Conservation (phyloP, 2,113 vertebrate genomes). For the Pygoscelis adeliae region DNA sequence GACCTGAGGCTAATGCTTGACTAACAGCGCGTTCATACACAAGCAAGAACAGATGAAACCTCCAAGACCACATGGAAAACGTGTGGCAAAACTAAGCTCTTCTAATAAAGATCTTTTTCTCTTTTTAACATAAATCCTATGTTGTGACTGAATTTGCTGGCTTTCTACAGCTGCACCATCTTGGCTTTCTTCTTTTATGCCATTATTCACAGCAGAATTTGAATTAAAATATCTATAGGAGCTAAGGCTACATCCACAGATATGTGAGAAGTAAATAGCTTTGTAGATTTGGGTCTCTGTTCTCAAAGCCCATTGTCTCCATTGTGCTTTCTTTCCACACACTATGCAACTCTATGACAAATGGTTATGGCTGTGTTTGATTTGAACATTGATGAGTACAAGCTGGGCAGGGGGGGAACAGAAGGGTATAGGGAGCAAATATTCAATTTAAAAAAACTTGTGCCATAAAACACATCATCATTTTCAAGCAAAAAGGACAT, state of each 20-base stretch:
- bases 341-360: neutral
- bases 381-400: slow-evolving; percentile 2
- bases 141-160: neutral
- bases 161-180: neutral
- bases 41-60: neutral
- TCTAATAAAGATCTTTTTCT: neutral
- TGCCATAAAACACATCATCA: slow-evolving; percentile 49
- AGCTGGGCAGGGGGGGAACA: neutral
- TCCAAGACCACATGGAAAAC: neutral
- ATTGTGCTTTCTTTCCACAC: neutral
- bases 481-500: slow-evolving; percentile 70
- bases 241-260: neutral
- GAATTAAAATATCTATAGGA: neutral
- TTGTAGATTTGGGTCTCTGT: neutral
- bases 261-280: neutral
- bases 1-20: neutral
- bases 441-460: slow-evolving; percentile 48
- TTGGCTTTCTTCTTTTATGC: neutral
- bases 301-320: neutral
- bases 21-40: fast-evolving
- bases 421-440: slow-evolving; percentile 42
- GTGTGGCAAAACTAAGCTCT: neutral
- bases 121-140: neutral
- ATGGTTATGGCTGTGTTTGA: neutral
- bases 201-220: neutral